Percentiles rank a stretch among this genome's conserved stretches.
Evolutionary conservation across 1,140 invertebrate species (phyloP).

Genomic region (Geopemphigus sp.): DNA sequence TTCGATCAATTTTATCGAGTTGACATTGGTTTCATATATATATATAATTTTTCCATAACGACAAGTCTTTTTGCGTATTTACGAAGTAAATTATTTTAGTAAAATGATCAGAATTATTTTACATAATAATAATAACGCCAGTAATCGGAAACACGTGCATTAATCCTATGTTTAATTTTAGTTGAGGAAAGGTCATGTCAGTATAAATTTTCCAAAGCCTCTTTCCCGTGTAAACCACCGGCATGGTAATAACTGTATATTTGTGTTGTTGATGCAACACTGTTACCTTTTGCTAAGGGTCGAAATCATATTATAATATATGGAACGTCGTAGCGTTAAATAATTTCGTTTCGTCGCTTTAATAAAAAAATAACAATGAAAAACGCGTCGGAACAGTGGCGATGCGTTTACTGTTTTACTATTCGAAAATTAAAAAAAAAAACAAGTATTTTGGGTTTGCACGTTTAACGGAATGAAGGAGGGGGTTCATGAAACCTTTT

Average conservation of each 20-base stretch:
- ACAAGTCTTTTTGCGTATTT: no score
- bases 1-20: no score
- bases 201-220: slow-evolving; percentile 16
- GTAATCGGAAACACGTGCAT: no score
- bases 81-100: background rate
- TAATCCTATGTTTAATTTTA: slow-evolving; percentile 29
- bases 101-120: slow-evolving; percentile 30
- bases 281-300: background rate
- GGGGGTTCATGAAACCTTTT: no score
- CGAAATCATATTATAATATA: background rate
- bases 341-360: background rate
- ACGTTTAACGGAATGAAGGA: no score
- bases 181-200: background rate
- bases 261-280: background rate
- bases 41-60: background rate
- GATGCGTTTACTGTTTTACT: no score
- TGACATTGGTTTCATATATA: no score
- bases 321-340: background rate
- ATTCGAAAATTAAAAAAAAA: no score
- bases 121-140: slow-evolving; percentile 25
- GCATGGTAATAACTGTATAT: no score
- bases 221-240: background rate
- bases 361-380: background rate
- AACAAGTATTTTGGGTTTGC: no score
- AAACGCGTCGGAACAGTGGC: no score